Base-by-base conservation (phyloP, 2,888 invertebrate species). In the Xylota segnis region DNA sequence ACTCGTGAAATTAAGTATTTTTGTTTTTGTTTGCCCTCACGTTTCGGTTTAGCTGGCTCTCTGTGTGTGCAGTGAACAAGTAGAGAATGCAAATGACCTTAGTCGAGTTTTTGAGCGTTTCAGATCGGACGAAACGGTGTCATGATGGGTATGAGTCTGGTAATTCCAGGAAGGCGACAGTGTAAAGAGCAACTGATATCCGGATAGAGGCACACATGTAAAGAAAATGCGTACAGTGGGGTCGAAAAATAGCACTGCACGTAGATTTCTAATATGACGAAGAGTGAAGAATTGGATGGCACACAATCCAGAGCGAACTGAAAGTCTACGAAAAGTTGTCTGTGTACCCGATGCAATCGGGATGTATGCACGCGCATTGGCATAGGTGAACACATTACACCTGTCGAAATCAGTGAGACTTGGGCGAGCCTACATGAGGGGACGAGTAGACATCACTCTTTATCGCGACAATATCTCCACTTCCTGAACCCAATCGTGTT, bases 61-160 rank as follows among this genome's bases (percentile, higher is more conserved):
- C 43, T n/a, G n/a, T n/a, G 12, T 32, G 43, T 40, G 34, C 18
- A 43, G 29, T 9, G 56, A 65, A 16, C 27, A 16, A 45, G 32
- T 27, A 16, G 16, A 34, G 45, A 34, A 74, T 68, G 68, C 66
- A 72, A 72, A 65, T 54, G 78, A 83, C 65, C 83, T 83, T 68
- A 40, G 71, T 50, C 43, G 59, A 76, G 56, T 65, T 27, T 50
- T 58, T 34, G 43, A 45, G 14, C 14, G 59, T 18, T 58, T 76
- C 18, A 37, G 18, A 43, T 43, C 7, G n/a, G 29, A 32, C 29
- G 16, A 45, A 43, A 27, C 6, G 6, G n/a, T 47, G 43, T 43
- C 32, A 27, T 40, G 45, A 12, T 34, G 47, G 18, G 54, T 16
- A 72, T 83, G 71, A 61, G 47, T 72, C 29, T 65, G 59, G 37